phyloP scores from a whole-genome alignment of 2,113 vertebrate species.

The Eidolon helvum region DNA sequence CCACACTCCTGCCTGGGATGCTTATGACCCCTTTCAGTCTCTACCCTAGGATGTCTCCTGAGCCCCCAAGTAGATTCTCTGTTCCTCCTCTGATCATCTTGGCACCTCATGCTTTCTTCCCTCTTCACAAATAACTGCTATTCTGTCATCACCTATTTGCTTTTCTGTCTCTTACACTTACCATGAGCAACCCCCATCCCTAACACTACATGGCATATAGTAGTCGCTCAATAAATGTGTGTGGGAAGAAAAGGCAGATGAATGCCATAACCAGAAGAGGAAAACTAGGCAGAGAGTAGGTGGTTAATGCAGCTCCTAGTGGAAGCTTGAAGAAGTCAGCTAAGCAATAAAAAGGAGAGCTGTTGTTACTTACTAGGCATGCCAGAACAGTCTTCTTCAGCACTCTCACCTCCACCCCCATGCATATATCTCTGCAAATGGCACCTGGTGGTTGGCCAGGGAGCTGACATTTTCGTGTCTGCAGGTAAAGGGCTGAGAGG shows the following conservation, averaged over 20 bases:
- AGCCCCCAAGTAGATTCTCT: too few relatives aligned
- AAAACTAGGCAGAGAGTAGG: not conserved
- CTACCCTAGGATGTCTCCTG: not conserved
- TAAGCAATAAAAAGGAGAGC: not conserved
- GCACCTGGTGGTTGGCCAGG: constrained; percentile 38
- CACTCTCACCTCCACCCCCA: not conserved
- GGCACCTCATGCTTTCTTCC: not conserved
- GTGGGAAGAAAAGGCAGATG: not conserved
- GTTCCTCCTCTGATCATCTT: not conserved
- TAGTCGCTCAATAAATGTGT: not conserved
- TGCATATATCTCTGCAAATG: not conserved
- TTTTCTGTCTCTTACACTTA: not conserved
- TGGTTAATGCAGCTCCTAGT: not conserved
- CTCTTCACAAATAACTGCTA: not conserved
- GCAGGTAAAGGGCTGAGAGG: constrained; percentile 42
- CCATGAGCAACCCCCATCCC: not conserved
- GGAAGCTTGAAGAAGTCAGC: constrained; percentile 3
- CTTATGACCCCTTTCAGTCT: not conserved
- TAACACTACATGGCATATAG: not conserved
- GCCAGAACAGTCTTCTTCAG: constrained; percentile 37
- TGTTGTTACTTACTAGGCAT: constrained; percentile 54
- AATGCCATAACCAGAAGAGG: not conserved
- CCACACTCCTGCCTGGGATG: not conserved
- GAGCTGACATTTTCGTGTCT: constrained; percentile 47
- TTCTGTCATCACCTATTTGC: not conserved